Percentiles rank a stretch among this genome's conserved stretches.
phyloP scores from a whole-genome alignment of 1,140 invertebrate species.

The Oncopodura yosiiana region DNA sequence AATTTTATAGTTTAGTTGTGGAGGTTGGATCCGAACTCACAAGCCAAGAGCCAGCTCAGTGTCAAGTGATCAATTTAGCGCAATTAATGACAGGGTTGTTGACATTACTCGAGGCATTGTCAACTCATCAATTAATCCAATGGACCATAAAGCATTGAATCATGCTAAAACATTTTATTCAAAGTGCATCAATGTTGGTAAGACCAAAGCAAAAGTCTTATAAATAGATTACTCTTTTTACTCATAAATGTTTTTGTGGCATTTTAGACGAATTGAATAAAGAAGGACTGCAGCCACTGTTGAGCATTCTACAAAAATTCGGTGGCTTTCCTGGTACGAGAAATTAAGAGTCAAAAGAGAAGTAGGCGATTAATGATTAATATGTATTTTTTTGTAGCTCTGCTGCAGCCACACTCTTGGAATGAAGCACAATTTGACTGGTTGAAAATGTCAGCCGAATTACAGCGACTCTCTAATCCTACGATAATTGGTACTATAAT shows the following conservation, averaged over 20 bases:
- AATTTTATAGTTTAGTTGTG: constrained; percentile 47
- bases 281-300: too few relatives aligned
- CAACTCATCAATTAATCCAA: background rate
- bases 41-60: constrained; percentile 12
- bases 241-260: too few relatives aligned
- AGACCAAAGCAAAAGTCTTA: background rate
- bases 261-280: too few relatives aligned
- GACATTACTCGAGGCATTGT: constrained; percentile 10
- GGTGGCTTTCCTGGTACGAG: background rate
- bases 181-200: constrained; percentile 9
- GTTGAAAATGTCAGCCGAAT: constrained; percentile 33
- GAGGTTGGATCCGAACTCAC: constrained; percentile 43
- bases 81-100: constrained; percentile 18
- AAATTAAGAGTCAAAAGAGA: constrained; percentile 46
- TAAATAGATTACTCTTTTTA: background rate
- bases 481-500: too few relatives aligned
- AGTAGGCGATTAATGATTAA: constrained; percentile 57
- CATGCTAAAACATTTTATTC: constrained; percentile 6
- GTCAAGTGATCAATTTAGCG: constrained; percentile 17
- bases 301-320: too few relatives aligned
- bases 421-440: constrained; percentile 33
- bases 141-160: background rate
- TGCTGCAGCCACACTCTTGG: too few relatives aligned
- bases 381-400: too few relatives aligned
- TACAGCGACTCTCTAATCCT: constrained; percentile 21